Evolutionary conservation across 1,140 invertebrate genomes (phyloP), one percentile per base, ranked within the genome.

Genomic region (Varroa destructor): DNA sequence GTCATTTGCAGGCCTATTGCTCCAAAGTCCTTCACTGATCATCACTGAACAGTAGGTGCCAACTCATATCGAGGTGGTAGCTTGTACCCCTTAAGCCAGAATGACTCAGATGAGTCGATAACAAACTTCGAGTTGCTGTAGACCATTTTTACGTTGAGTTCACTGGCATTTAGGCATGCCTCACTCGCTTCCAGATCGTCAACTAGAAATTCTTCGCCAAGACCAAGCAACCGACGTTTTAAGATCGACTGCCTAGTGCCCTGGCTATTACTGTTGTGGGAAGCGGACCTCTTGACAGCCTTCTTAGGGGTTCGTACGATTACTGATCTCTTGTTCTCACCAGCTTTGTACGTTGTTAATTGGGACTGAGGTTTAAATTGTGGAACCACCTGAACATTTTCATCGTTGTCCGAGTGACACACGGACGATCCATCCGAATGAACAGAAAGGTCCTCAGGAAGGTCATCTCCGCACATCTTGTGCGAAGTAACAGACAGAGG

Each of bases 41-140:
- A 51, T 51, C 46, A 51, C 8, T 51, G 46, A 8, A 8, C 46
- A 8, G 46, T 51, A 8, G 46, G 61, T 37, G 61, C 61, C 12
- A 67, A 46, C 8, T 67, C 14, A 8, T 67, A 67, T 14, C 61
- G 61, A 40, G 61, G 61, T 1, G 61, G 61, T 37, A 67, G 61
- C 46, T 67, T 67, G 37, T 67, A 67, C 14, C 61, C 61, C 36
- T 67, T n/a, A 37, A 67, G 61, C 61, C 61, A 67, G 61, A 67
- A 67, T 14, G 61, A 40, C 61, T 67, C 61, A 5, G 61, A 67
- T 3, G 61, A 67, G 61, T 67, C 61, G 61, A 67, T 67, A 46
- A 67, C 61, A 37, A 67, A 67, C 61, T 67, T 67, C 61, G 61
- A 67, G 37, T 67, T 67, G 14, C 46, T 40, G 61, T 67, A 67